Evolutionary conservation across 2,113 vertebrate genomes (phyloP).

Genomic region (Centropus bengalensis): DNA sequence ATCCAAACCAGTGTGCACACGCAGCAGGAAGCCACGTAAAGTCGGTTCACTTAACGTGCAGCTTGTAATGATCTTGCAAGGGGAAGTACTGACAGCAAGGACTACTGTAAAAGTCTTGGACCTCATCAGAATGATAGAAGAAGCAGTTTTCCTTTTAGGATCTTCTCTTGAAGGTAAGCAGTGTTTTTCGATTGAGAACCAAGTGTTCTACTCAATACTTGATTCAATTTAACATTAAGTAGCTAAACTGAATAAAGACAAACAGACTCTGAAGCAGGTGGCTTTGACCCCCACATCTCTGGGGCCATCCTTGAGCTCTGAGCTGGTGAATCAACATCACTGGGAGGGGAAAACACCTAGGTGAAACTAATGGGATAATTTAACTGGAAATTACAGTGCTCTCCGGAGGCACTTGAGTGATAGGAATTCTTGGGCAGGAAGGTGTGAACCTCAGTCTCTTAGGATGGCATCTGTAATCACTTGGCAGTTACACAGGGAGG

Average conservation of each 20-base stretch:
- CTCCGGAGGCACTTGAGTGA: background rate
- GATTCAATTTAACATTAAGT: no score
- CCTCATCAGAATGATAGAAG: background rate
- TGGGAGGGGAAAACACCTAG: background rate
- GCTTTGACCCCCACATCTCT: background rate
- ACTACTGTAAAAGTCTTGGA: background rate
- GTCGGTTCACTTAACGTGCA: background rate
- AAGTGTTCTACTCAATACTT: no score
- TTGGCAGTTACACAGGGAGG: background rate
- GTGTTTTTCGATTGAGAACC: background rate
- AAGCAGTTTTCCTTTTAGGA: background rate
- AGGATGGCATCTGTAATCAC: background rate
- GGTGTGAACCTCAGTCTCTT: background rate
- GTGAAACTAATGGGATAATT: background rate
- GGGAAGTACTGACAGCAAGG: background rate
- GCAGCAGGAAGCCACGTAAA: background rate
- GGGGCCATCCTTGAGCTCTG: background rate
- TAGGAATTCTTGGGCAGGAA: background rate
- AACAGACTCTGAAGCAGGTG: background rate
- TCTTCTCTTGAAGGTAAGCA: background rate
- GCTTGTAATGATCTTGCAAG: background rate
- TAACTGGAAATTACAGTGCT: background rate
- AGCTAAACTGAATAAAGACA: no score
- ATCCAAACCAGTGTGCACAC: background rate
- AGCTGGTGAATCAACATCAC: background rate